A percentile compares a stretch with the other conserved stretches of the same genome.
Conservation (phyloP, 2,888 invertebrate genomes). For the Scaptodrosophila latifasciaeformis region DNA sequence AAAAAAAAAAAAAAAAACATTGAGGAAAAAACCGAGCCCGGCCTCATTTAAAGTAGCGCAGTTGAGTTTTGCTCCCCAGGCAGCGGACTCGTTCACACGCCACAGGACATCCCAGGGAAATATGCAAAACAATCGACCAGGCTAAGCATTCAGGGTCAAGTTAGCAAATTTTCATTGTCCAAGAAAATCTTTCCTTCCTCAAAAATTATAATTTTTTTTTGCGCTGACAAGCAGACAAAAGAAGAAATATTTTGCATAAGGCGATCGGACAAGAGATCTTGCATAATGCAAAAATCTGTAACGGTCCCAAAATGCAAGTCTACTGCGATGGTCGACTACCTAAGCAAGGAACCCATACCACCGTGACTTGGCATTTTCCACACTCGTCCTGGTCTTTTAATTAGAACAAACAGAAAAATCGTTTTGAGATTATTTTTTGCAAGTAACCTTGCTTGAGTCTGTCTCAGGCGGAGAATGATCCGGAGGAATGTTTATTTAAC, state of each 20-base stretch:
- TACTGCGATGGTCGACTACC: constrained; percentile 26
- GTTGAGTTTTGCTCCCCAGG: constrained; percentile 20
- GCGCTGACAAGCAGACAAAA: constrained; percentile 39
- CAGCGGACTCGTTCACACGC: constrained; percentile 35
- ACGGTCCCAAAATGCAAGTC: background rate
- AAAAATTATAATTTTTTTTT: constrained; percentile 19
- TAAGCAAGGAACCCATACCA: constrained; percentile 9
- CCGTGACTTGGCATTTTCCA: constrained; percentile 51
- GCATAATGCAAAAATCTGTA: constrained; percentile 35
- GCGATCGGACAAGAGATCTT: constrained; percentile 7
- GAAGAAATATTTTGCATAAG: constrained; percentile 32
- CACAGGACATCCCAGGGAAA: constrained; percentile 23
- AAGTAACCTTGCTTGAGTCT: constrained; percentile 49
- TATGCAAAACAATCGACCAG: constrained; percentile 37
- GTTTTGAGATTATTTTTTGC: constrained; percentile 27
- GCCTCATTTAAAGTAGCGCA: constrained; percentile 43
- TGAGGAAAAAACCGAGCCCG: constrained; percentile 15
- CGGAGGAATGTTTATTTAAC: constrained; percentile 45
- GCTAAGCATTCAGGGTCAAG: constrained; percentile 3
- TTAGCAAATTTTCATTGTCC: background rate
- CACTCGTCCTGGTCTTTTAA: constrained; percentile 45
- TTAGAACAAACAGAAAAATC: constrained; percentile 49
- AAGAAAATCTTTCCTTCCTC: background rate
- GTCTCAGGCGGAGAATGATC: background rate
- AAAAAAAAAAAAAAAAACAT: too few species aligned